Evolutionary conservation across 1,140 invertebrate species (phyloP).

Genomic region (Mya arenaria): DNA sequence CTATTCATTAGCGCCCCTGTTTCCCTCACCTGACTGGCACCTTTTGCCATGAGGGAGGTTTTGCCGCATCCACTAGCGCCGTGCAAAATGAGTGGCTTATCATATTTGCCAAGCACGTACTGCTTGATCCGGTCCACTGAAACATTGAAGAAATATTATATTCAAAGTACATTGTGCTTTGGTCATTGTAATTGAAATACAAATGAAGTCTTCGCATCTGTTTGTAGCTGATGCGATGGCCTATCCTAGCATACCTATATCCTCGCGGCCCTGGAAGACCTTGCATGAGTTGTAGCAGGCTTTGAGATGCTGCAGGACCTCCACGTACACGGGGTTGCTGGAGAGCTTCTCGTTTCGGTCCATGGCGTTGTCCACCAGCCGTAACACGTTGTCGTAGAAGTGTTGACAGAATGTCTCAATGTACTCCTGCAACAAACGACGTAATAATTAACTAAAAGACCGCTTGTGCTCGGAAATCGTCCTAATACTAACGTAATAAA

Average conservation of each 20-base stretch:
- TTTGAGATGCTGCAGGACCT: constrained; percentile 98
- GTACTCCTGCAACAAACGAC: constrained; percentile 85
- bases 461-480: no score
- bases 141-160: not conserved
- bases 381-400: constrained; percentile 97
- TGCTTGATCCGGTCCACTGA: constrained; percentile 88
- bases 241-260: constrained; percentile 82
- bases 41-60: constrained; percentile 96
- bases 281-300: constrained; percentile 98
- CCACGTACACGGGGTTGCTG: constrained; percentile 84
- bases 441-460: no score
- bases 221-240: no score
- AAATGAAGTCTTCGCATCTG: no score
- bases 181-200: no score
- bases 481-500: no score
- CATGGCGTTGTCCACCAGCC: constrained; percentile 83
- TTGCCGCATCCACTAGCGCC: constrained; percentile 99
- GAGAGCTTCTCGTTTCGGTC: constrained; percentile 83
- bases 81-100: constrained; percentile 95
- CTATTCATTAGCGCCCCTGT: no score
- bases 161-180: no score
- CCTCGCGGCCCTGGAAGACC: constrained; percentile 96
- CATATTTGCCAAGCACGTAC: constrained; percentile 92
- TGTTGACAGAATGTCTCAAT: constrained; percentile 94
- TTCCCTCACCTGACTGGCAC: constrained; percentile 87